Evolutionary conservation across 2,797 vertebrate species (phyloP), one percentile per base, ranked within the genome.

Genomic region (Pangasius sanitwongsei): DNA sequence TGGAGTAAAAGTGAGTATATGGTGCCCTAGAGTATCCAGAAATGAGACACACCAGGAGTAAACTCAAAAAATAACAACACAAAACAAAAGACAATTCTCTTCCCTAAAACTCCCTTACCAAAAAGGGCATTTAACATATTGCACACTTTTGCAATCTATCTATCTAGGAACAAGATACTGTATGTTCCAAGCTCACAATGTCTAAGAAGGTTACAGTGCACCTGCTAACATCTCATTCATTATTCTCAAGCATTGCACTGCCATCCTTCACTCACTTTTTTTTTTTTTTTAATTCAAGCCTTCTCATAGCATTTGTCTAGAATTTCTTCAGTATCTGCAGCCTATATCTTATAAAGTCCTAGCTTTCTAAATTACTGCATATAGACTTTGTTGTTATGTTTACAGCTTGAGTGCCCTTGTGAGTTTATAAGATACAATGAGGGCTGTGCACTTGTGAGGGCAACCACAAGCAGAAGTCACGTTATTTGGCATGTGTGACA

Each of bases 381-480:
- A 28, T 28, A 16, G 57, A 63, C 57, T 34, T 81, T 81, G 15
- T 48, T 59, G 31, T 59, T 82, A 59, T 82, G 55, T 63, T 83
- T 63, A 83, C 57, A 48, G 81, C 81, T 44, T 41, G 57, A 37
- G 57, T 82, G 80, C 80, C 55, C 55, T 61, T 82, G 20, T 83
- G 34, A 59, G 34, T 83, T 61, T 37, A 83, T 61, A 57, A 63
- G 8, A 16, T n/a, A n/a, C 25, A 63, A 16, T 0, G 7, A 25
- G 57, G 81, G 59, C 81, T 83, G 55, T 83, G 55, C 6, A 4
- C n/a, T 18, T 57, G 80, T 25, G 80, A 63, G 55, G 28, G 57
- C 81, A 28, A 44, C 31, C 81, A 63, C 34, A 28, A 83, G 57
- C 57, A 37, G 25, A 63, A 83, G 37, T 44, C 37, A 63, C 37